Base-by-base conservation (phyloP, 2,888 invertebrate species). In the Orgyia antiqua region DNA sequence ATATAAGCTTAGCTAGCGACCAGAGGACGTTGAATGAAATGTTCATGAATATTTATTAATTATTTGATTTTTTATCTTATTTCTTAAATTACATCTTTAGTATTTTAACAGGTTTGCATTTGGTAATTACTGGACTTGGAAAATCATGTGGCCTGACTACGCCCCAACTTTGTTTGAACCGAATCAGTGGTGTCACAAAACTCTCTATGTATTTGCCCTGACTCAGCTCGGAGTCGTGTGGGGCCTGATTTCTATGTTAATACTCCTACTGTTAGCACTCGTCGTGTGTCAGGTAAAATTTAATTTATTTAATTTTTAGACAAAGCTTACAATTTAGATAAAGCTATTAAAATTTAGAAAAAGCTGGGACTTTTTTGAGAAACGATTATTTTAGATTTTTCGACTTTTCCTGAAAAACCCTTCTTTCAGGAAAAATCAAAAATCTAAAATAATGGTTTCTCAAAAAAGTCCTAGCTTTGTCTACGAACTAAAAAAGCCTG, bases 71-170 rank as follows among this genome's bases (percentile, higher is more conserved):
- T 6, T 4, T 15, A 15, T 15, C 6, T 15, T 4, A 15, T 15
- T 6, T 15, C 15, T 8, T 10, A 6, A 9, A 10, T 29, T 23
- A n/a, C n/a, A n/a, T n/a, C n/a, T n/a, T n/a, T n/a, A n/a, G n/a
- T n/a, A n/a, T 5, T 17, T 21, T 9, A 19, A 11, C 58, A 86
- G 86, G 83, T 94, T 94, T 61, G 89, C 89, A 0, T 87, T 91
- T 47, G 94, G 94, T 13, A 94, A 94, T 74, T 90, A 90, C 65
- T 95, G 94, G 94, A 92, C 92, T 9, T 76, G 93, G 25, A 87
- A 88, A 41, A 92, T 94, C 64, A 90, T 91, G 86, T 92, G 91
- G 90, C 94, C 94, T 0, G 90, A 92, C 55, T 94, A 90, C 71
- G 84, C 89, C 0, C 91, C 92, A 1, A 89, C 90, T 0, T 79